Evolutionary conservation across 2,888 invertebrate species (phyloP).

Genomic region (Melieria picta): DNA sequence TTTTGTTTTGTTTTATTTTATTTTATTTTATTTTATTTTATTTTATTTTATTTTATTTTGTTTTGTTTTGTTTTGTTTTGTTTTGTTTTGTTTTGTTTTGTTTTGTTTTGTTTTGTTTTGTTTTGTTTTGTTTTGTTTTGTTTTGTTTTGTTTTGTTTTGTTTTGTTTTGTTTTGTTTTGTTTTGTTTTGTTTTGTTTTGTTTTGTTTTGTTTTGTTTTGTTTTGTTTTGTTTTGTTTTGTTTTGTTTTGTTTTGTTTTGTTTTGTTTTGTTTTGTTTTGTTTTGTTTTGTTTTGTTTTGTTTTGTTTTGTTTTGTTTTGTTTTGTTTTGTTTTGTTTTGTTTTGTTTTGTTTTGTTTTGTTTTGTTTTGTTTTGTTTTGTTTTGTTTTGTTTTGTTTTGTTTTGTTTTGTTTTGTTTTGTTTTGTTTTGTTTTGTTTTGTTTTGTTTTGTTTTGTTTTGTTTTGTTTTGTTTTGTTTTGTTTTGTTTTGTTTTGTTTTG

Average conservation of each 20-base stretch:
- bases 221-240: neutral
- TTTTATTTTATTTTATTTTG: slow-evolving; percentile 1
- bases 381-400: neutral
- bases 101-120: neutral
- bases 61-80: neutral
- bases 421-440: neutral
- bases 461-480: neutral
- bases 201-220: neutral
- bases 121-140: no score
- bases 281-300: neutral
- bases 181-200: neutral
- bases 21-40: slow-evolving; percentile 1
- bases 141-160: neutral
- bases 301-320: neutral
- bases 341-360: neutral
- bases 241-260: neutral
- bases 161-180: neutral
- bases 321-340: neutral
- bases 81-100: slow-evolving; percentile 1
- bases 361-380: slow-evolving; percentile 1
- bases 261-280: neutral
- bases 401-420: no score
- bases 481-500: neutral
- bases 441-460: neutral
- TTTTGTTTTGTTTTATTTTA: neutral